A percentile compares a stretch with the other conserved stretches of the same genome.
Evolutionary conservation across 2,888 invertebrate genomes (phyloP).

Genomic region (Pharmacophagus antenor): DNA sequence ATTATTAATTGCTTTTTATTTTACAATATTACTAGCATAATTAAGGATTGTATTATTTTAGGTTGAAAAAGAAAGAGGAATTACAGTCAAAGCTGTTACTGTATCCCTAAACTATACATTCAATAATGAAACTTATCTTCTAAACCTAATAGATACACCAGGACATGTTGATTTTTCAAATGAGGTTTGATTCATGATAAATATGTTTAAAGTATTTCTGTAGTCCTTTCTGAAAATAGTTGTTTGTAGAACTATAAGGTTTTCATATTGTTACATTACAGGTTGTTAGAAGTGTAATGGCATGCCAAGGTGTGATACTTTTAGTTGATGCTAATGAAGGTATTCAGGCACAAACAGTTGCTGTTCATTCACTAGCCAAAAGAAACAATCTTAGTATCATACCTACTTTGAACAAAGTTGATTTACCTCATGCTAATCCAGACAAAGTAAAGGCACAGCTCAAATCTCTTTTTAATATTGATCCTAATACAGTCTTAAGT

Average conservation of each 20-base stretch:
- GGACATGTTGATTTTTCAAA: conserved; percentile 99
- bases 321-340: conserved; percentile 98
- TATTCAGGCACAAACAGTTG: conserved; percentile 98
- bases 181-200: conserved; percentile 83
- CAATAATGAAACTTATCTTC: conserved; percentile 85
- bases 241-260: not conserved
- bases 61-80: conserved; percentile 97
- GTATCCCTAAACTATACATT: conserved; percentile 91
- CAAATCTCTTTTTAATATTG: conserved; percentile 89
- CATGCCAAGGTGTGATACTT: conserved; percentile 96
- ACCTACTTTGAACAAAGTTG: conserved; percentile 98
- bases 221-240: not conserved
- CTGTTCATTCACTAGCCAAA: conserved; percentile 96
- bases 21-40: not conserved
- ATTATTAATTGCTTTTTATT: not conserved
- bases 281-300: conserved; percentile 92
- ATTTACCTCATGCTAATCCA: conserved; percentile 94
- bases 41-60: conserved; percentile 46
- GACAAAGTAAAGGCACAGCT: conserved; percentile 90
- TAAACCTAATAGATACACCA: conserved; percentile 98
- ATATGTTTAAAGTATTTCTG: not conserved
- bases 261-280: conserved; percentile 42
- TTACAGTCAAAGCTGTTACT: conserved; percentile 98
- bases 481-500: conserved; percentile 85
- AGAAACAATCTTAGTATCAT: conserved; percentile 90